Percentiles rank a stretch among this genome's conserved stretches.
phyloP scores from a whole-genome alignment of 2,113 vertebrate species.

The Chaetorhynchus papuensis region DNA sequence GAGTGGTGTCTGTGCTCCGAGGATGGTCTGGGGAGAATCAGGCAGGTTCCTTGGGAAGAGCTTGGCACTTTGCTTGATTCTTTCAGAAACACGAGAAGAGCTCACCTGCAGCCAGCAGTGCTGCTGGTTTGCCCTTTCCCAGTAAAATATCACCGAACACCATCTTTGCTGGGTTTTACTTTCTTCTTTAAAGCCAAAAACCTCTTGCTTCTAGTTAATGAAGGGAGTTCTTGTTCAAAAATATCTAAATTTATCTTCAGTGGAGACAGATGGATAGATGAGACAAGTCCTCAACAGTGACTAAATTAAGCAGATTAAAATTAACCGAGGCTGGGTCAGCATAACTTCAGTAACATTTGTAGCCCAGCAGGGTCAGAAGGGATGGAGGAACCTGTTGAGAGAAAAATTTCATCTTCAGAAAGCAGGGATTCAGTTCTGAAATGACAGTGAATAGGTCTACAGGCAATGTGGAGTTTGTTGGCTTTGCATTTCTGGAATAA shows the following conservation, averaged over 20 bases:
- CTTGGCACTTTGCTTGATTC: background rate
- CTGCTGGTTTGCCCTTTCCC: background rate
- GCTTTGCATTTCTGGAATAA: background rate
- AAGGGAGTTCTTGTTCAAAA: background rate
- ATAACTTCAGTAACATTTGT: background rate
- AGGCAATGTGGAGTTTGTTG: background rate
- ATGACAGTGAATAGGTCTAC: background rate
- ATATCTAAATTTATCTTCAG: background rate
- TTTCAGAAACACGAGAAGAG: background rate
- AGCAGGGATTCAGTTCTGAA: background rate
- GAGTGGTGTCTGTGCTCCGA: background rate
- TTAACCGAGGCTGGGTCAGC: background rate
- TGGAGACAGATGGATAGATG: background rate
- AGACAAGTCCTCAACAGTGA: background rate
- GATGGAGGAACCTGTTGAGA: background rate
- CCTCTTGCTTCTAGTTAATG: background rate
- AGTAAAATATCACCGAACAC: background rate
- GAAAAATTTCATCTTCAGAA: background rate
- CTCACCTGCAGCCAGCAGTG: background rate
- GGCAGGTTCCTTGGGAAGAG: background rate
- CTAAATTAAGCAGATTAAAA: slow-evolving; percentile 17
- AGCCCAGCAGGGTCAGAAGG: background rate
- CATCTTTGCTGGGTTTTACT: background rate
- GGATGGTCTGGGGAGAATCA: background rate
- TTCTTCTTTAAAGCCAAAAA: background rate